A percentile compares a stretch with the other conserved stretches of the same genome.
Evolutionary conservation across 1,140 invertebrate genomes (phyloP).

Genomic region (Panagrolaimus sp.): DNA sequence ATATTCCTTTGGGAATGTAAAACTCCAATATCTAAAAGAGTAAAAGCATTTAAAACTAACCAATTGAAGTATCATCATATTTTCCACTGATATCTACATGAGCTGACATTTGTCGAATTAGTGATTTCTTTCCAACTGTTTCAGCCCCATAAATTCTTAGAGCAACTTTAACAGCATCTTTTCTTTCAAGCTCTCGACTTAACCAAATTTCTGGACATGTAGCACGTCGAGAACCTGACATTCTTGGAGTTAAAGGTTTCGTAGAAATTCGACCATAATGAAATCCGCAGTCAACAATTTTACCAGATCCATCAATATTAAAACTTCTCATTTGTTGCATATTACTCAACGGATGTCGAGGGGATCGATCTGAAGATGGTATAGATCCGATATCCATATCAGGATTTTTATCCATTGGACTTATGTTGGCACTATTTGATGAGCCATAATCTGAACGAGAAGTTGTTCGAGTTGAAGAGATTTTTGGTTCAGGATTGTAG

Average conservation of each 20-base stretch:
- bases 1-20: too few species aligned
- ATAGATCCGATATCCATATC: not conserved
- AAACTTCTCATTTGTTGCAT: slow-evolving; percentile 31
- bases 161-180: slow-evolving; percentile 19
- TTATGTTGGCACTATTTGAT: not conserved
- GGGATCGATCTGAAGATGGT: not conserved
- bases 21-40: too few species aligned
- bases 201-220: slow-evolving; percentile 49
- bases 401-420: not conserved
- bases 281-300: slow-evolving; percentile 34
- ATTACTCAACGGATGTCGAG: not conserved
- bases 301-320: slow-evolving; percentile 31
- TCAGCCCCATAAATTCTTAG: slow-evolving; percentile 34
- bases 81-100: slow-evolving; percentile 22
- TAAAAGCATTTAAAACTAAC: too few species aligned
- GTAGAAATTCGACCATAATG: not conserved
- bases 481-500: not conserved
- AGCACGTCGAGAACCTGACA: slow-evolving; percentile 28
- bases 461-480: not conserved
- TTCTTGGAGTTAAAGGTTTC: slow-evolving; percentile 26
- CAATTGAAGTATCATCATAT: not conserved
- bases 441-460: not conserved
- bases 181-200: slow-evolving; percentile 27
- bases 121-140: slow-evolving; percentile 41
- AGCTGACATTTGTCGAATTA: slow-evolving; percentile 27